Base-by-base conservation (phyloP, 2,797 vertebrate genomes). In the Atherinosoma microstoma region DNA sequence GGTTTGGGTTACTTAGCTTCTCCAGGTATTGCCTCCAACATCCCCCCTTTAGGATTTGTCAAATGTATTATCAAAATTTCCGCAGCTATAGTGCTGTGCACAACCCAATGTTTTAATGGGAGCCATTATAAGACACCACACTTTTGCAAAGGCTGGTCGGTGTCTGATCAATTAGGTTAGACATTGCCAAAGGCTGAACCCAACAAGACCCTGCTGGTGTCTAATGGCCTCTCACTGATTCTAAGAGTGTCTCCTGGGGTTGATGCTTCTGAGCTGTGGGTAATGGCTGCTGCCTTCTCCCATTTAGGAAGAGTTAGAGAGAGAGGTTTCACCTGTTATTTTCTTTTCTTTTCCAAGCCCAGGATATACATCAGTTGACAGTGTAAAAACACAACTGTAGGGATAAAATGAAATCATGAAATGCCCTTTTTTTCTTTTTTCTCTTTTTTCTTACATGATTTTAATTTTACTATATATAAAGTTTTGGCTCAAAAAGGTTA, bases 131-230 rank as follows among this genome's bases (percentile, higher is more conserved):
- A 69, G 78, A 76, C 66, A 20, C 63, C 59, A 67, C 78, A 68
- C 64, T 64, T 6, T 20, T 69, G 70, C 30, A 2, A 83, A 57
- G 59, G 72, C 75, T 67, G 74, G 49, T 85, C 67, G 75, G 67
- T 69, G 79, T 82, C 74, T 80, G 79, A 90, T 90, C 80, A 86
- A 84, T 91, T 86, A 82, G 78, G 73, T 70, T 42, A 73, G 82
- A 84, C 7, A 34, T 45, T 58, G 77, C 71, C 72, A 58, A 73
- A 78, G 79, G 78, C 88, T 84, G 74, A 67, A 66, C 64, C 88
- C 80, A 30, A 47, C 7, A 73, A 87, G 79, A 77, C 75, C 60
- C 62, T 59, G 79, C 70, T 65, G 68, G 78, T 62, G 27, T 84
- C 83, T 89, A 88, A 92, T 90, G 80, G 87, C 79, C 71, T 79